Evolutionary conservation across 2,888 invertebrate genomes (phyloP), one percentile per base, ranked within the genome.

Genomic region (Drosophila cracens): DNA sequence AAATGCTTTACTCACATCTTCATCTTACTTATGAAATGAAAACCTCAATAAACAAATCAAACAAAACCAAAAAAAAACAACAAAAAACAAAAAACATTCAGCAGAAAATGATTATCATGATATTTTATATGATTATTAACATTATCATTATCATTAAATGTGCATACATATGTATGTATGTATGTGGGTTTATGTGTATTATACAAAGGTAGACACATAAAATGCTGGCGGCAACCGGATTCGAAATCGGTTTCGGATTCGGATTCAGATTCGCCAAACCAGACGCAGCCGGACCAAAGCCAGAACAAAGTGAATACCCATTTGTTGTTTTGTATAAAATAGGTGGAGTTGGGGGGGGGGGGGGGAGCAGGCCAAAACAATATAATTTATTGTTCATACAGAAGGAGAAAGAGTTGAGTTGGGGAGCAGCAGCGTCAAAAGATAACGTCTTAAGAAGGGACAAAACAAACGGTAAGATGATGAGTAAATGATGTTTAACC

Each of bases 351-450:
- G 40, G 11, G 40, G 11, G 40, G 10, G 2, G 5, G 10, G 40
- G 34, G 52, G 43, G 18, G 54, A 46, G 63, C 11, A 46, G 27
- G 38, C 38, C 38, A 86, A 71, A 81, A 87, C 82, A 84, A 84
- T 84, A 81, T 81, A 80, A 78, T 80, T 83, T 82, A 87, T 83
- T 83, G 87, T 83, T 46, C 46, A 77, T 79, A 73, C 18, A 67
- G 56, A 66, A 66, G 72, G 67, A 70, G 54, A 65, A 65, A 56
- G 51, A n/a, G 10, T 27, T 13, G 48, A 25, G 25, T 25, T 25
- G 25, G 25, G 36, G 54, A 57, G 56, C 49, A 48, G 51, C 21
- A 52, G 51, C 34, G 40, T 16, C 43, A n/a, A 13, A 25, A 43
- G 38, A 40, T 16, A 51, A 56, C 13, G 52, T 34, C 63, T 68